Evolutionary conservation across 2,113 vertebrate species (phyloP).

Genomic region (Paracanthobrama guichenoti): DNA sequence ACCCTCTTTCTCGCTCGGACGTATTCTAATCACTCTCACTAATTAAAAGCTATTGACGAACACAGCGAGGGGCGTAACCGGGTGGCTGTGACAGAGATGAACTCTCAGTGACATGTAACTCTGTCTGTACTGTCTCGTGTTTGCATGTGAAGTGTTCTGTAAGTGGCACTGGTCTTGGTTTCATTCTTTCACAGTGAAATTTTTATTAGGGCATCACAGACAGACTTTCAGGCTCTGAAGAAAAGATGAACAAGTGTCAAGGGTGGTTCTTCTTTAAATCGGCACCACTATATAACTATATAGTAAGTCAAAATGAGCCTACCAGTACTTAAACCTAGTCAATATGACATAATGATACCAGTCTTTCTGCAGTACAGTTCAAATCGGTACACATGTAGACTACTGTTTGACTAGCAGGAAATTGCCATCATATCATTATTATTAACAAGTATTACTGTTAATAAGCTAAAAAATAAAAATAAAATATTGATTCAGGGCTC

Average conservation of each 20-base stretch:
- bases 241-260: not conserved
- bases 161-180: not conserved
- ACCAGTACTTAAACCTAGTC: no score
- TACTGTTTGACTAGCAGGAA: no score
- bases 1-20: slow-evolving; percentile 55
- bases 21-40: slow-evolving; percentile 62
- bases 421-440: no score
- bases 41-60: slow-evolving; percentile 61
- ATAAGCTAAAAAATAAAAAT: no score
- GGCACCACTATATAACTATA: no score
- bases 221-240: not conserved
- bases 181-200: not conserved
- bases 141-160: slow-evolving; percentile 3
- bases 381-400: no score
- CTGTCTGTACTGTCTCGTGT: slow-evolving; percentile 9
- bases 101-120: slow-evolving; percentile 30
- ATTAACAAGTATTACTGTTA: no score
- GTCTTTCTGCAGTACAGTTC: no score
- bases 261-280: no score
- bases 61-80: slow-evolving; percentile 36
- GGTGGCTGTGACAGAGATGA: slow-evolving; percentile 26
- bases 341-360: no score
- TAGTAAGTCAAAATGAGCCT: no score
- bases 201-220: not conserved
- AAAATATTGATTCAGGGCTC: no score